phyloP scores from a whole-genome alignment of 2,113 vertebrate species.

The Callipepla squamata region DNA sequence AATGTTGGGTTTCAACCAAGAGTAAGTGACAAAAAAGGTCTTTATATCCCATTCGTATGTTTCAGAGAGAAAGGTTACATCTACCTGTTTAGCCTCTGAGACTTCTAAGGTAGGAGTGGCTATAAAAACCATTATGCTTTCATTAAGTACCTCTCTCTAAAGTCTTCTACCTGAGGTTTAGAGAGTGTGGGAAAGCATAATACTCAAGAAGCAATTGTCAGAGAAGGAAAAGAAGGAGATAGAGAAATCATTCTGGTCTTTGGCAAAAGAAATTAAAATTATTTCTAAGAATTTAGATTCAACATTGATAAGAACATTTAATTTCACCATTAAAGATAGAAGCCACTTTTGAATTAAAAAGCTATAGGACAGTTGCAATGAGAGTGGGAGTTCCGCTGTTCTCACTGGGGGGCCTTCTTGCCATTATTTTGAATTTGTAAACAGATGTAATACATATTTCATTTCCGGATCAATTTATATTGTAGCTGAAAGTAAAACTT shows the following conservation, averaged over 20 bases:
- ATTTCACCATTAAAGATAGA: background rate
- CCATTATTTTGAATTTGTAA: background rate
- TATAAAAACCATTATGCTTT: background rate
- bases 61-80: background rate
- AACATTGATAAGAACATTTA: background rate
- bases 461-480: conserved; percentile 21
- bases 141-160: background rate
- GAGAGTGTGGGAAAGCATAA: background rate
- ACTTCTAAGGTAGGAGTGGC: background rate
- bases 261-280: background rate
- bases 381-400: background rate
- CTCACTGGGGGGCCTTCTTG: fast-evolving
- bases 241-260: background rate
- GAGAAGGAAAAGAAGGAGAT: background rate
- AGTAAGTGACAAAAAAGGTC: background rate
- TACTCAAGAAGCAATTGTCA: background rate
- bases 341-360: background rate
- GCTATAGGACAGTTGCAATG: background rate
- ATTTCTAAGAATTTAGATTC: background rate
- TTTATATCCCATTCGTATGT: background rate
- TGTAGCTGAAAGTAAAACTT: conserved; percentile 24
- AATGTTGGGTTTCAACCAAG: background rate
- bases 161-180: background rate
- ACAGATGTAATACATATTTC: background rate
- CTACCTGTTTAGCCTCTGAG: background rate